These are phyloP conservation scores for Pterobdella sp. DNA, from an alignment of 2,888 invertebrate species.

Conservation along the genomic window DNA sequence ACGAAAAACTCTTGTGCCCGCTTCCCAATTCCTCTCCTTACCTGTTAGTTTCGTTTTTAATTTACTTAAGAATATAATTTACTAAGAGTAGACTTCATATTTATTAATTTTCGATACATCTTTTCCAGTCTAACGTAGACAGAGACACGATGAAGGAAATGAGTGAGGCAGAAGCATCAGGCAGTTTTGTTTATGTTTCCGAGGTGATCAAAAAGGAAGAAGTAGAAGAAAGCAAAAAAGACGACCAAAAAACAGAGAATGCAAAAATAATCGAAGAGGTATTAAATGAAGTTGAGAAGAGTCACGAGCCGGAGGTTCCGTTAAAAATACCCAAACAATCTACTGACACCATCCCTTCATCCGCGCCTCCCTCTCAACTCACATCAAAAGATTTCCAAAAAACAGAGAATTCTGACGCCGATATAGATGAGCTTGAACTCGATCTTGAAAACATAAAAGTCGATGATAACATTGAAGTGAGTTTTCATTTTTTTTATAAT, in stretches of 20 bases:
- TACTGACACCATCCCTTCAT: too few relatives aligned
- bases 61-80: neutral
- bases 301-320: too few relatives aligned
- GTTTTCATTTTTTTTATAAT: too few relatives aligned
- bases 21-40: slow-evolving; percentile 56
- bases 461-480: slow-evolving; percentile 68
- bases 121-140: slow-evolving; percentile 54
- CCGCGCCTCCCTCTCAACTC: too few relatives aligned
- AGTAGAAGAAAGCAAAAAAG: neutral
- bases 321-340: too few relatives aligned
- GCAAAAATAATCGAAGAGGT: neutral
- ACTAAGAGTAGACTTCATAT: neutral
- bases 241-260: neutral
- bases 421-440: slow-evolving; percentile 68
- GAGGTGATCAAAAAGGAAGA: slow-evolving; percentile 4
- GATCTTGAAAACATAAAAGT: slow-evolving; percentile 74
- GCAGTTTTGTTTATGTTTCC: slow-evolving; percentile 53
- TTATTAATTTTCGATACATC: slow-evolving; percentile 35
- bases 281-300: too few relatives aligned
- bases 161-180: slow-evolving; percentile 58
- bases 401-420: too few relatives aligned
- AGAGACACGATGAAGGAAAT: slow-evolving; percentile 67
- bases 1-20: slow-evolving; percentile 53
- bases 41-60: slow-evolving; percentile 48
- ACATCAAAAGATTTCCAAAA: too few relatives aligned